These are phyloP conservation scores for Nomada fabriciana DNA, from an alignment of 2,888 invertebrate genomes.

Conservation along the genomic window DNA sequence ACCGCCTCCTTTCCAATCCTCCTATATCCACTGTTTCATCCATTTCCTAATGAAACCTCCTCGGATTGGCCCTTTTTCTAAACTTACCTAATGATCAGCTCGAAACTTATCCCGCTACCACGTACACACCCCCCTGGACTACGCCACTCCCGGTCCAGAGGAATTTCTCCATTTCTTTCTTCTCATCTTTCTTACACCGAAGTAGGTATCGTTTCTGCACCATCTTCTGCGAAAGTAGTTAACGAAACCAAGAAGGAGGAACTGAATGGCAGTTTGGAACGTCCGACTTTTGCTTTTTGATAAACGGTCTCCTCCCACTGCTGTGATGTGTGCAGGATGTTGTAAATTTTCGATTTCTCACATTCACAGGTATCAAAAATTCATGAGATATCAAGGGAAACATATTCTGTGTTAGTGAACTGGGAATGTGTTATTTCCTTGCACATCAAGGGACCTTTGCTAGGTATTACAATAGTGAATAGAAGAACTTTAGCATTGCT, in stretches of 20 bases:
- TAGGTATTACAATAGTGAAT: too few relatives aligned
- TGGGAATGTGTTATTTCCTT: too few relatives aligned
- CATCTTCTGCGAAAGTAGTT: constrained; percentile 60
- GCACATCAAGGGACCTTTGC: too few relatives aligned
- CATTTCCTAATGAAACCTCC: constrained; percentile 82
- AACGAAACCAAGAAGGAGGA: constrained; percentile 56
- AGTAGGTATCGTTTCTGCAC: constrained; percentile 59
- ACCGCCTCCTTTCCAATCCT: constrained; percentile 80
- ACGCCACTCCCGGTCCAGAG: constrained; percentile 42
- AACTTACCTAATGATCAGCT: constrained; percentile 78
- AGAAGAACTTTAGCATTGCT: too few relatives aligned
- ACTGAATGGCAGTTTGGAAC: constrained; percentile 50
- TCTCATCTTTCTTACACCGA: constrained; percentile 4
- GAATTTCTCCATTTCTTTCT: constrained; percentile 51
- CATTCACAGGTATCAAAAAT: too few relatives aligned
- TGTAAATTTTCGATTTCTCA: too few relatives aligned
- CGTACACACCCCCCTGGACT: constrained; percentile 40
- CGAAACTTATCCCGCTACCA: constrained; percentile 71
- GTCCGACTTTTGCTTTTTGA: not conserved
- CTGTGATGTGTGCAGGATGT: not conserved
- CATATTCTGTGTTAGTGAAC: too few relatives aligned
- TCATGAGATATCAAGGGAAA: too few relatives aligned
- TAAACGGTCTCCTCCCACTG: not conserved
- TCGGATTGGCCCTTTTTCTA: constrained; percentile 79
- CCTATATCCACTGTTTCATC: constrained; percentile 81